Evolutionary conservation across 1,140 invertebrate species (phyloP).

Genomic region (Bombus sibiricus): DNA sequence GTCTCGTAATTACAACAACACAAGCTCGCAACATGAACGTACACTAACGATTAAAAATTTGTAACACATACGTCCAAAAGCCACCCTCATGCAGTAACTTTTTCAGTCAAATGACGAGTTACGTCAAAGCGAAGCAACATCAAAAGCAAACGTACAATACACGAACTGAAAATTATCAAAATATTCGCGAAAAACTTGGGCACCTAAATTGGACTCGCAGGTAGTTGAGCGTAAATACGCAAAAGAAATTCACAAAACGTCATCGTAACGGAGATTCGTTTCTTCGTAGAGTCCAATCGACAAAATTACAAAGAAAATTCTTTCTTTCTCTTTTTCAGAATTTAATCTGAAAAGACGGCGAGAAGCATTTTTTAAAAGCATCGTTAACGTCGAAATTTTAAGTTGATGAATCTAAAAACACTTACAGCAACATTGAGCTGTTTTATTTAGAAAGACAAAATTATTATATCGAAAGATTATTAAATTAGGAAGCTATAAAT

Average conservation of each 20-base stretch:
- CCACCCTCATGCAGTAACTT: background rate
- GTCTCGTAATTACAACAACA: background rate
- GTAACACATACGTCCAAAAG: background rate
- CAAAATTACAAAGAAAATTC: background rate
- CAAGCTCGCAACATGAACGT: background rate
- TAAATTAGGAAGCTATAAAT: too few relatives aligned
- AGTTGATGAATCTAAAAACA: background rate
- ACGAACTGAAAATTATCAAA: background rate
- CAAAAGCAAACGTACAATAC: background rate
- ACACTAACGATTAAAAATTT: background rate
- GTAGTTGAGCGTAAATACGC: background rate
- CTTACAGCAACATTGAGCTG: background rate
- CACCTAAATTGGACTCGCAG: background rate
- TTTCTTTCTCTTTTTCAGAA: background rate
- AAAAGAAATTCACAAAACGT: background rate
- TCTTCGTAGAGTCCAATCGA: background rate
- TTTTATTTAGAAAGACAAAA: background rate
- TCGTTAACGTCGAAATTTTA: background rate
- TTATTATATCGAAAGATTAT: background rate
- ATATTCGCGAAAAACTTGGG: background rate
- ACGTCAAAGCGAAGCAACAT: slow-evolving; percentile 14
- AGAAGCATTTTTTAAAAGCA: background rate
- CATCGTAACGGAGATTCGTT: background rate
- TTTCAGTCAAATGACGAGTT: background rate
- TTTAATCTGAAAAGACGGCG: background rate